Evolutionary conservation across 2,113 vertebrate genomes (phyloP), one percentile per base, ranked within the genome.

Genomic region (Chlorocebus sabaeus): DNA sequence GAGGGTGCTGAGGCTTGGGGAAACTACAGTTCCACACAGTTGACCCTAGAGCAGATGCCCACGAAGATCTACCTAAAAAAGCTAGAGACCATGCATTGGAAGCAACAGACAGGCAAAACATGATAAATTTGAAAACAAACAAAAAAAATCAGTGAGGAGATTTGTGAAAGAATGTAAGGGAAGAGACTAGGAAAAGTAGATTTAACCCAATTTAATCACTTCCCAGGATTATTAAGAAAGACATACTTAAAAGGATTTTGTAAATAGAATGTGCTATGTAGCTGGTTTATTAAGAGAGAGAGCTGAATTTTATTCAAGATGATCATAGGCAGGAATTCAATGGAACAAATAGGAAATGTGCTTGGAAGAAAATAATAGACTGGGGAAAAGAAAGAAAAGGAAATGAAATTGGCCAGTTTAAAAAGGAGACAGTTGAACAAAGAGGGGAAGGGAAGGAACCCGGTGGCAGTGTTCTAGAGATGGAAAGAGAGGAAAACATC

Each of bases 241-340:
- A 50, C 40, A n/a, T 94, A 82, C 67, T 95, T 97, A 91, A 89
- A 90, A 93, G 18, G 38, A 52, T 23, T 97, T 80, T 93, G 35
- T 92, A 89, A 94, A 40, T 81, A 93, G 57, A 89, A n/a, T 30
- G n/a, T 75, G 40, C 32, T 90, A 10, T 90, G 14, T 57, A 90
- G 55, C 25, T 40, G 13, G 61, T 18, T 95, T 86, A 86, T 94
- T 89, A 87, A 95, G 83, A 48, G 43, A 80, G 30, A 92, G 93
- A 79, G 38, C 22, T 43, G 32, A 91, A 86, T 20, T 90, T 67
- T 94, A 67, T 73, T 93, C 8, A 82, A 50, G 61, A 92, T 61
- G 27, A 95, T 89, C 83, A 85, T 55, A 85, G 90, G 84, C 90
- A 93, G 59, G 50, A 82, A 93, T 87, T 97, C 73, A 95, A 64